Conservation (phyloP, 2,797 vertebrate species). For the Pristis pectinata region DNA sequence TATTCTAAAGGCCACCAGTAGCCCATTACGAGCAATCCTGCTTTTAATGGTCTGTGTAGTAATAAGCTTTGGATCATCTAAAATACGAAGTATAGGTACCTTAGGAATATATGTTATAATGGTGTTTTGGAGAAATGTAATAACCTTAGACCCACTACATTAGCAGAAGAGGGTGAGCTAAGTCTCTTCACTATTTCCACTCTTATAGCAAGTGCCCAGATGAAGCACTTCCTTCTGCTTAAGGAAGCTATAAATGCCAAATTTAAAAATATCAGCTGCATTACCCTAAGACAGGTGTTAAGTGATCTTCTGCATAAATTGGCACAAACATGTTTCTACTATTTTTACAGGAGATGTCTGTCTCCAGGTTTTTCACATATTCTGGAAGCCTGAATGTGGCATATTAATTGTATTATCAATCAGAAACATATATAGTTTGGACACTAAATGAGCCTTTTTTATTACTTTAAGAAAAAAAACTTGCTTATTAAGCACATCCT, state of each 20-base stretch:
- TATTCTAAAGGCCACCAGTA: not conserved
- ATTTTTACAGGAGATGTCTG: constrained; percentile 18
- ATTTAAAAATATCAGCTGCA: constrained; percentile 30
- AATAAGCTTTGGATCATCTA: constrained; percentile 25
- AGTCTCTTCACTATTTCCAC: constrained; percentile 1
- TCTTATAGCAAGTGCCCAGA: constrained; percentile 2
- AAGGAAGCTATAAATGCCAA: constrained; percentile 28
- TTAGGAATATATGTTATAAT: constrained; percentile 12
- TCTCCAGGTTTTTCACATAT: not conserved
- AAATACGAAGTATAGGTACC: not conserved
- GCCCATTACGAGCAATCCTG: constrained; percentile 1
- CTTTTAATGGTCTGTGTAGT: not conserved
- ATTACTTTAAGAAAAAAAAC: constrained; percentile 32
- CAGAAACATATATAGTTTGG: constrained; percentile 34
- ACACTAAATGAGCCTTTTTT: constrained; percentile 32
- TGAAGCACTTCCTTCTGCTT: not conserved
- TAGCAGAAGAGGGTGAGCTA: constrained; percentile 11
- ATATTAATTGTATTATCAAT: constrained; percentile 36
- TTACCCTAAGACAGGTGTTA: constrained; percentile 30
- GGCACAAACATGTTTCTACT: constrained; percentile 23
- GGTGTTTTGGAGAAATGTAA: constrained; percentile 30
- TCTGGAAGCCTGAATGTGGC: not conserved
- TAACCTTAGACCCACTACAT: constrained; percentile 24
- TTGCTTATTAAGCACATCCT: constrained; percentile 30
- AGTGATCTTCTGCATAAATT: constrained; percentile 22